Evolutionary conservation across 2,113 vertebrate genomes (phyloP).

Genomic region (Heterochromis multidens): DNA sequence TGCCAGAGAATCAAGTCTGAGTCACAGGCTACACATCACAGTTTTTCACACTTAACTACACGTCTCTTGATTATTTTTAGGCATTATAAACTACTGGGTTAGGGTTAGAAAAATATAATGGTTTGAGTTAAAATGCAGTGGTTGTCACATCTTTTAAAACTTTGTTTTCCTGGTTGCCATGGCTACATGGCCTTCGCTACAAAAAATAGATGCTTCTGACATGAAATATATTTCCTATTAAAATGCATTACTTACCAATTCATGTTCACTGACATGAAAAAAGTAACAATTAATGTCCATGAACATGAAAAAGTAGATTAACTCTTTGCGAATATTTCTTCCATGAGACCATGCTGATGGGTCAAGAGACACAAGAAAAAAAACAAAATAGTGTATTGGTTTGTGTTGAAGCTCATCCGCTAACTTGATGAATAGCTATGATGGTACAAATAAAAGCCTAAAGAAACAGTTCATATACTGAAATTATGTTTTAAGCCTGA

Average conservation of each 20-base stretch:
- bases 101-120: not conserved
- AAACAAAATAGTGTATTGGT: no score
- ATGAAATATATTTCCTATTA: not conserved
- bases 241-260: not conserved
- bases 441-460: no score
- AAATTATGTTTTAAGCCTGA: no score
- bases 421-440: no score
- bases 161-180: not conserved
- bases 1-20: not conserved
- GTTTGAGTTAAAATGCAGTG: no score
- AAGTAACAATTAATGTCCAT: no score
- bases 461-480: no score
- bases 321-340: no score
- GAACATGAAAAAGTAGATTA: not conserved
- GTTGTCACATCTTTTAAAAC: not conserved
- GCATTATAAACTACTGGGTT: not conserved
- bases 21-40: accelerated
- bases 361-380: no score
- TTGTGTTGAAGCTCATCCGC: no score
- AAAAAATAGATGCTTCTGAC: not conserved
- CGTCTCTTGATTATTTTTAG: not conserved
- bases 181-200: not conserved
- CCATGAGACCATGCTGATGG: no score
- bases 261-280: no score
- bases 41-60: not conserved